Conservation (phyloP, 1,140 invertebrate genomes). For the Drosophila sturtevanti region DNA sequence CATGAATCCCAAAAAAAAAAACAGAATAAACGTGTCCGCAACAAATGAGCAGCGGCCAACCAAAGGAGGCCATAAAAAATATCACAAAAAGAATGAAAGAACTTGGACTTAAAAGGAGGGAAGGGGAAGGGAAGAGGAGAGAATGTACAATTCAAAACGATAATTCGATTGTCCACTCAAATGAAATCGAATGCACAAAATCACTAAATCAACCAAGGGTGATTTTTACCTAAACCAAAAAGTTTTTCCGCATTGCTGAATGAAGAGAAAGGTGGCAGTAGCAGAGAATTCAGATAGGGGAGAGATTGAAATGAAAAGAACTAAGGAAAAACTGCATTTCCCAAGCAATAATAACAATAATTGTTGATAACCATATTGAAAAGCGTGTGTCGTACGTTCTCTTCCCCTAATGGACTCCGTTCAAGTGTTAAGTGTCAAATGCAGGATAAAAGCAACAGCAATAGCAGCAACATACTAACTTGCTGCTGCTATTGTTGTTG, state of each 20-base stretch:
- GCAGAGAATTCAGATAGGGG: not conserved
- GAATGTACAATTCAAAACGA: conserved; percentile 43
- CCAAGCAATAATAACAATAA: conserved; percentile 79
- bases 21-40: conserved; percentile 66
- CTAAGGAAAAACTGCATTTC: conserved; percentile 58
- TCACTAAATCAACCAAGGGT: conserved; percentile 42
- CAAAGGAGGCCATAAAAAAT: conserved; percentile 56
- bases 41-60: conserved; percentile 67
- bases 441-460: conserved; percentile 75
- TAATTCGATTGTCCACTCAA: conserved; percentile 81
- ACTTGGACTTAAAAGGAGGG: not conserved
- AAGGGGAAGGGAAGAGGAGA: not conserved
- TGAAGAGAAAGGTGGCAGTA: conserved; percentile 21
- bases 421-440: conserved; percentile 81
- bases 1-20: conserved; percentile 9
- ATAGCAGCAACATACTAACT: conserved; percentile 37
- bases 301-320: too few species aligned
- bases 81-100: conserved; percentile 18
- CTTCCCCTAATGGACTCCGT: conserved; percentile 61
- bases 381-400: not conserved
- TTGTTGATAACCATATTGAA: conserved; percentile 75
- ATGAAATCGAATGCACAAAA: conserved; percentile 75
- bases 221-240: conserved; percentile 26
- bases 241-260: conserved; percentile 3
- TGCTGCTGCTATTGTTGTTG: conserved; percentile 71